Evolutionary conservation across 2,797 vertebrate species (phyloP), one percentile per base, ranked within the genome.

Genomic region (Fistularia commersonii): DNA sequence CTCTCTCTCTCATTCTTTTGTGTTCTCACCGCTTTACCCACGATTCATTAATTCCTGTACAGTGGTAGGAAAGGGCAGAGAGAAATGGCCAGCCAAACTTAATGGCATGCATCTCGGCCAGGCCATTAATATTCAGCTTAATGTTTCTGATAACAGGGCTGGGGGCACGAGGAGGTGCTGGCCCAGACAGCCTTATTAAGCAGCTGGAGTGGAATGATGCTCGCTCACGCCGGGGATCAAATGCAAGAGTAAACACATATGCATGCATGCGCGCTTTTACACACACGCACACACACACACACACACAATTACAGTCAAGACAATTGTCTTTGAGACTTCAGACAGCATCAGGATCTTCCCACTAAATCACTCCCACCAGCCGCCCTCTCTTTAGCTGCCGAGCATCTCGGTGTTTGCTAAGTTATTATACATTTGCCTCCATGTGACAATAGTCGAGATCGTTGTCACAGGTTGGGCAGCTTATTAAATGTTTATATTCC

Each of bases 121-220:
- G 90, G 89, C 90, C 93, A 95, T 97, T 97, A 96, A 96, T 95
- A 95, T 93, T 95, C 94, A 95, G 92, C 92, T 92, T 96, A 97
- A 96, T 95, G 93, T 95, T 95, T 96, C 94, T 95, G 95, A 96
- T 96, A 94, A 94, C 93, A 93, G 93, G 92, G 91, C 92, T 92
- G 36, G 33, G 87, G 90, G 90, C 93, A 91, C 90, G 91, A 94
- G 71, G 93, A 93, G 91, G 93, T 90, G 91, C 90, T 86, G 86
- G 92, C 90, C 92, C 91, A 87, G 85, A 90, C 86, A 85, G 86
- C 72, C 87, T 88, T 87, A 89, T 91, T 87, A 90, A 89, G 87
- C 89, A 87, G 87, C 84, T 89, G 86, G 84, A 89, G 81, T 88
- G 85, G 87, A 90, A 90, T 84, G 85, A 89, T 81, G 80, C 80